Evolutionary conservation across 1,140 invertebrate species (phyloP).

Genomic region (Plectrocnemia conspersa): DNA sequence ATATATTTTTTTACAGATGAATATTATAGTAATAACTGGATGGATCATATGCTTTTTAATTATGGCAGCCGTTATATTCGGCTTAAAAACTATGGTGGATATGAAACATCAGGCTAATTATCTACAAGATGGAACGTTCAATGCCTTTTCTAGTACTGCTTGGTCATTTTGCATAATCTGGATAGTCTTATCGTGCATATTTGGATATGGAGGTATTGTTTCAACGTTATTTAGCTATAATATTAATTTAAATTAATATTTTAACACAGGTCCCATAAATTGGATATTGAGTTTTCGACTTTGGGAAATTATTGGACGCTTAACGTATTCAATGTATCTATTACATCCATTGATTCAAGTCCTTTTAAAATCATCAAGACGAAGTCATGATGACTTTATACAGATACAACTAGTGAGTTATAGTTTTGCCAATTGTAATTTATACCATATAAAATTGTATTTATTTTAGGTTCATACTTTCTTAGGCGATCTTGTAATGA

Average conservation of each 20-base stretch:
- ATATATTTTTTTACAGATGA: slow-evolving; percentile 6
- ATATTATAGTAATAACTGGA: no score
- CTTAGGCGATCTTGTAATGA: neutral
- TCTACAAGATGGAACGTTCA: neutral
- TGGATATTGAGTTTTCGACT: neutral
- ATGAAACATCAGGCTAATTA: neutral
- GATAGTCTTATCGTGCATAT: slow-evolving; percentile 3
- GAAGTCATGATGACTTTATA: neutral
- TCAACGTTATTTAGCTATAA: no score
- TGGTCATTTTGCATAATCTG: slow-evolving; percentile 5
- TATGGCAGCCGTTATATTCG: slow-evolving; percentile 14
- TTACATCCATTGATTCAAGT: neutral
- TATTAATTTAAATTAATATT: no score
- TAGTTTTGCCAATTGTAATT: neutral
- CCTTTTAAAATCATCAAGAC: neutral
- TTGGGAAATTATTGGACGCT: neutral
- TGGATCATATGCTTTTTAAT: slow-evolving; percentile 6
- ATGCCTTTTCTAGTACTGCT: slow-evolving; percentile 1
- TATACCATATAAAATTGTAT: neutral
- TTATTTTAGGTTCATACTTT: neutral
- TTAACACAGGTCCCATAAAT: neutral
- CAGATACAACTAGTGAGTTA: neutral
- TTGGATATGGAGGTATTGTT: slow-evolving; percentile 22
- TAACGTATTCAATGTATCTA: neutral
- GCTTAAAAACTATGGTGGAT: neutral